phyloP scores from a whole-genome alignment of 2,113 vertebrate genomes.

The Tenrec ecaudatus region DNA sequence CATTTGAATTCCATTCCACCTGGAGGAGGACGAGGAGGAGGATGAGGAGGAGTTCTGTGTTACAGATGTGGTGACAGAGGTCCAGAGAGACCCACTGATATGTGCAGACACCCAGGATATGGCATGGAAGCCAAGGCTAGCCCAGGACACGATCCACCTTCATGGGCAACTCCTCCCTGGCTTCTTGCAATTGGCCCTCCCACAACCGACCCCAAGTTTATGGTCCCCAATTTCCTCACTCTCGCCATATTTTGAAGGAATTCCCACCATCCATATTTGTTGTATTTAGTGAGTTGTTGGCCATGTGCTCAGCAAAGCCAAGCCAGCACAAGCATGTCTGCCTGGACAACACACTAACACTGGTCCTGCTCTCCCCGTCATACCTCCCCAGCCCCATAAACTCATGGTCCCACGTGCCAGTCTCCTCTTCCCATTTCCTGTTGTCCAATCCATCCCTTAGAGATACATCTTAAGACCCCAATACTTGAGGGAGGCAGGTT shows the following conservation, averaged over 20 bases:
- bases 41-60: not conserved
- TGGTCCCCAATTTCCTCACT: not conserved
- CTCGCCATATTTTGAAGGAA: not conserved
- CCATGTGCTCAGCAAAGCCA: too few relatives aligned
- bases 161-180: not conserved
- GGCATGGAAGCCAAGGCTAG: too few relatives aligned
- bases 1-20: not conserved
- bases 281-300: too few relatives aligned
- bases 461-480: not conserved
- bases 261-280: too few relatives aligned
- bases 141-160: not conserved
- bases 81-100: not conserved
- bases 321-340: too few relatives aligned
- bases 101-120: not conserved
- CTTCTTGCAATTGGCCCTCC: not conserved
- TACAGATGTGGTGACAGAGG: not conserved
- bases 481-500: not conserved
- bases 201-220: not conserved
- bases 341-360: not conserved
- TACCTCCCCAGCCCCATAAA: not conserved
- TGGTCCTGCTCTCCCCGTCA: not conserved
- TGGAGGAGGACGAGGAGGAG: not conserved
- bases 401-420: not conserved
- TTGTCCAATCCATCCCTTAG: not conserved
- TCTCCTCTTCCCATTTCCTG: not conserved